phyloP scores from a whole-genome alignment of 2,888 invertebrate genomes.

The Siphonodentalium dalli region DNA sequence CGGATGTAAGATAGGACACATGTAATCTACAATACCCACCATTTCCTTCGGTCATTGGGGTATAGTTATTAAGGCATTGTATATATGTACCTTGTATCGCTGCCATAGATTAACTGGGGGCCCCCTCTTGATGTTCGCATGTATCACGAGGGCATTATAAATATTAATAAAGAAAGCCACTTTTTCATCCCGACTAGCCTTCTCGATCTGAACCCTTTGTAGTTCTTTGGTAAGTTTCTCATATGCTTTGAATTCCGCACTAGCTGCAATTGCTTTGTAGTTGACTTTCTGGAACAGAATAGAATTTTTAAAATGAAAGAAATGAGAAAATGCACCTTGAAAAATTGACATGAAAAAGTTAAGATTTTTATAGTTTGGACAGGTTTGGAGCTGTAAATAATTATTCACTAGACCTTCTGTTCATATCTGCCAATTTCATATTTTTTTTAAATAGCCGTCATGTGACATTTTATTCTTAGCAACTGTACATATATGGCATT shows the following conservation, averaged over 20 bases:
- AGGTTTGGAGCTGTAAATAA: too few relatives aligned
- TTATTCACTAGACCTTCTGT: too few relatives aligned
- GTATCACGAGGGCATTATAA: constrained; percentile 68
- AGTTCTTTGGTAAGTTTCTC: constrained; percentile 59
- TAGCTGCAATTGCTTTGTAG: constrained; percentile 63
- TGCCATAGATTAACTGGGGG: constrained; percentile 66
- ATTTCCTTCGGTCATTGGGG: too few relatives aligned
- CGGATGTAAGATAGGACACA: too few relatives aligned
- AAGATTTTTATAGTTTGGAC: too few relatives aligned
- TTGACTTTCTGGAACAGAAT: constrained; percentile 53
- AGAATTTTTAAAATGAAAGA: neutral
- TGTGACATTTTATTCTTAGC: too few relatives aligned
- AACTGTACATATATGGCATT: too few relatives aligned
- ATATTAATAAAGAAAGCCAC: constrained; percentile 68
- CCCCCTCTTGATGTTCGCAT: constrained; percentile 65
- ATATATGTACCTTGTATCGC: constrained; percentile 64
- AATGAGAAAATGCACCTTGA: neutral
- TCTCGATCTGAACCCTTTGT: constrained; percentile 54
- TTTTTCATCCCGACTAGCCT: constrained; percentile 58
- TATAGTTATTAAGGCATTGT: too few relatives aligned
- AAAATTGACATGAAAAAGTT: too few relatives aligned
- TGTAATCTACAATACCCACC: too few relatives aligned
- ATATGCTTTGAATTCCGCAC: constrained; percentile 61
- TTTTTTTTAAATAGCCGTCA: too few relatives aligned
- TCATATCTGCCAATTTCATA: too few relatives aligned